Conservation (phyloP, 35 echinoderm and acorn worm species). For the Anneissia japonica region DNA sequence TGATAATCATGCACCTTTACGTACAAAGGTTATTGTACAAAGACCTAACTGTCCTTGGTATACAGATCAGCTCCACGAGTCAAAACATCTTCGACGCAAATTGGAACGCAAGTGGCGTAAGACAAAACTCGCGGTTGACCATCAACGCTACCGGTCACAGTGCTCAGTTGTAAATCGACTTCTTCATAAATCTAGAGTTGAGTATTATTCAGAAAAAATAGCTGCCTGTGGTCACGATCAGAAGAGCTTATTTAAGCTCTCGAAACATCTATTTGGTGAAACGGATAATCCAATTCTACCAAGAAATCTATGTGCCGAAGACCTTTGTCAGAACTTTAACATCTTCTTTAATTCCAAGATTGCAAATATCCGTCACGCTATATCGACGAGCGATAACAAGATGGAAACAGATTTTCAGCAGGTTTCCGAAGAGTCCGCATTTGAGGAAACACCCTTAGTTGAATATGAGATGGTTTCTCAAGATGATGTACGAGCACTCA, state of each 20-base stretch:
- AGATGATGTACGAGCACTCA: not conserved
- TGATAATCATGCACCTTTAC: constrained; percentile 26
- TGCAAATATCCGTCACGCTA: not conserved
- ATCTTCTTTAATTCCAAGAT: not conserved
- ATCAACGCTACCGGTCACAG: not conserved
- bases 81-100: not conserved
- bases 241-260: not conserved
- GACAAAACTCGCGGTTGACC: not conserved
- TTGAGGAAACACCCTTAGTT: not conserved
- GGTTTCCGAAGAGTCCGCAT: not conserved
- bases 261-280: not conserved
- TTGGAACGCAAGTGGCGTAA: constrained; percentile 30
- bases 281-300: not conserved
- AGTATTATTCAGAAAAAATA: constrained; percentile 17
- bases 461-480: not conserved
- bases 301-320: not conserved
- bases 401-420: not conserved
- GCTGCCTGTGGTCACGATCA: not conserved
- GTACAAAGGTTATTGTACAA: constrained; percentile 8
- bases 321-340: constrained; percentile 7
- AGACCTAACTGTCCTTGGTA: constrained; percentile 29
- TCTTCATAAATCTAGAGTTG: not conserved
- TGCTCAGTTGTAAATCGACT: not conserved
- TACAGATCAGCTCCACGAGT: constrained; percentile 1
- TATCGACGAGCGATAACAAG: not conserved